A percentile compares a stretch with the other conserved stretches of the same genome.
Conservation (phyloP, 2,888 invertebrate species). For the Acronicta aceris region DNA sequence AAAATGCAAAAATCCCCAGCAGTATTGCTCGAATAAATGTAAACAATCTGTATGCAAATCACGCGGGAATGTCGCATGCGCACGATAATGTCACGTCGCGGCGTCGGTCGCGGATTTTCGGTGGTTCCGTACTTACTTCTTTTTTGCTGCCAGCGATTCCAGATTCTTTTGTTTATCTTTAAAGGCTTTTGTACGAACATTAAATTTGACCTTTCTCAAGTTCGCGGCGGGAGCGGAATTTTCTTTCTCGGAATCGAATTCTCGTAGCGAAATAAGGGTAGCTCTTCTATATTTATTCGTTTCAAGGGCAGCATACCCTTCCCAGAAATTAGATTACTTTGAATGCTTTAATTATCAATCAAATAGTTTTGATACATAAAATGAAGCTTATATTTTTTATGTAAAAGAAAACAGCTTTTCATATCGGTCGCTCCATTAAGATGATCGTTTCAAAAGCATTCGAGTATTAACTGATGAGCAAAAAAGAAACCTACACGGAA, state of each 20-base stretch:
- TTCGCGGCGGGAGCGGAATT: slow-evolving; percentile 32
- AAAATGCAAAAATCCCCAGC: slow-evolving; percentile 63
- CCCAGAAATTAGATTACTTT: slow-evolving; percentile 14
- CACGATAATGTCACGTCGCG: slow-evolving; percentile 68
- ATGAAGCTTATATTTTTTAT: slow-evolving; percentile 13
- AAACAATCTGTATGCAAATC: slow-evolving; percentile 81
- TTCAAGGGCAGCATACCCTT: slow-evolving; percentile 35
- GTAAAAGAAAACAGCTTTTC: slow-evolving; percentile 16
- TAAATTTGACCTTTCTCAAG: slow-evolving; percentile 55
- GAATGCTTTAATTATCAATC: slow-evolving; percentile 34
- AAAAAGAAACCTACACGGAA: slow-evolving; percentile 75
- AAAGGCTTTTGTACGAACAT: slow-evolving; percentile 46
- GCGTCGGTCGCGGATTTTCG: slow-evolving; percentile 40
- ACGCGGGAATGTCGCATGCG: slow-evolving; percentile 68
- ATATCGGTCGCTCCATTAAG: slow-evolving; percentile 36
- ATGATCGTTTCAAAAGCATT: slow-evolving; percentile 49
- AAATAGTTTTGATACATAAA: slow-evolving; percentile 17
- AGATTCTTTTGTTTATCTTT: slow-evolving; percentile 56
- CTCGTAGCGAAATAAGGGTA: slow-evolving; percentile 38
- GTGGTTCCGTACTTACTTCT: slow-evolving; percentile 43
- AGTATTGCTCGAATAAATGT: slow-evolving; percentile 65
- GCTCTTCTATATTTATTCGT: slow-evolving; percentile 41
- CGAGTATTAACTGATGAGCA: slow-evolving; percentile 64
- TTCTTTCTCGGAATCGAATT: slow-evolving; percentile 44
- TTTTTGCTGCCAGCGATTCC: slow-evolving; percentile 48